Percentiles rank a stretch among this genome's conserved stretches.
Conservation (phyloP, 2,113 vertebrate genomes). For the Hyla sarda region DNA sequence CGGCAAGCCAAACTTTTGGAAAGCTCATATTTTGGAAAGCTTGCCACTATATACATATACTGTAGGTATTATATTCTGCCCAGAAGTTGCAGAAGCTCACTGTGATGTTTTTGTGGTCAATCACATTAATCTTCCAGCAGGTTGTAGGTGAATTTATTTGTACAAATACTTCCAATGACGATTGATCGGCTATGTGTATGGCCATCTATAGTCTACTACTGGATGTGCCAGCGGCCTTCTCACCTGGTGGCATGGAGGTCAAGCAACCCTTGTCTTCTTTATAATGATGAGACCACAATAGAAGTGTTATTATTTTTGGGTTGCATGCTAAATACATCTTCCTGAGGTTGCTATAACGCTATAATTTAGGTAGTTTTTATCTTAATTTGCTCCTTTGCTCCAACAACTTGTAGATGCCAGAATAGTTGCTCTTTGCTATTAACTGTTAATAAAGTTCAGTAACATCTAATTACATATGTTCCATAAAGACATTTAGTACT, state of each 20-base stretch:
- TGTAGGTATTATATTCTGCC: no score
- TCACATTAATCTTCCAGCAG: no score
- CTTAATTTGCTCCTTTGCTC: neutral
- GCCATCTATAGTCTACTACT: neutral
- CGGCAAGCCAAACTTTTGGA: no score
- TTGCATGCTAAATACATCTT: neutral
- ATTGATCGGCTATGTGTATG: no score
- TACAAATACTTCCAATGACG: no score
- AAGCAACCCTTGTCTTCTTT: neutral
- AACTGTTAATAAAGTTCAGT: slow-evolving; percentile 7
- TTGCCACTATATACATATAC: no score
- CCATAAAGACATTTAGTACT: neutral
- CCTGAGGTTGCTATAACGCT: neutral
- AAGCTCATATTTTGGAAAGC: no score
- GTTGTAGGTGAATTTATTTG: no score
- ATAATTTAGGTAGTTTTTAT: slow-evolving; percentile 26
- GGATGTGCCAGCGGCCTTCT: neutral
- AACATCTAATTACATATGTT: slow-evolving; percentile 22
- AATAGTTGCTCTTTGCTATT: neutral
- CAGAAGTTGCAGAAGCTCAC: no score
- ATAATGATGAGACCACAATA: neutral
- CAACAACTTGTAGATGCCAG: neutral
- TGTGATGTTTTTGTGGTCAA: no score
- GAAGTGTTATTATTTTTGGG: neutral
- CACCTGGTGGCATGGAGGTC: neutral